Conservation (phyloP, 53 echinoderm and acorn worm genomes). For the Holothuria scabra region DNA sequence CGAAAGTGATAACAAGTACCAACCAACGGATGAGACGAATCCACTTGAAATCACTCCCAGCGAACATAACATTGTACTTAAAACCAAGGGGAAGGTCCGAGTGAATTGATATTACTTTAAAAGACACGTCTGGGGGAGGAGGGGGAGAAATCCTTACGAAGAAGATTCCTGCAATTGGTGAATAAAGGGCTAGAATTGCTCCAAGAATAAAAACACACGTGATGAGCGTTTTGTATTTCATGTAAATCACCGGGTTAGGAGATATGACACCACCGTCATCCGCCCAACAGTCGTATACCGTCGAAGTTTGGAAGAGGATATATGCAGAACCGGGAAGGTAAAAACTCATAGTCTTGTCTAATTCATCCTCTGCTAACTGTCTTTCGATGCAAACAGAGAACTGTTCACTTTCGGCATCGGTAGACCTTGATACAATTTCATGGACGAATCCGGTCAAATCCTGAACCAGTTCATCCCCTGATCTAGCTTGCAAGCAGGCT, state of each 20-base stretch:
- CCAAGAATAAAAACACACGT: constrained; percentile 66
- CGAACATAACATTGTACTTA: constrained; percentile 78
- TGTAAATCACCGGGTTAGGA: neutral
- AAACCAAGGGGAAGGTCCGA: constrained; percentile 89
- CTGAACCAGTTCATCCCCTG: constrained; percentile 56
- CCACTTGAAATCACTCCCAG: constrained; percentile 52
- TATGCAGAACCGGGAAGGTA: constrained; percentile 72
- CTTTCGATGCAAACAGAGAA: constrained; percentile 75
- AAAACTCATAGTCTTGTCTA: constrained; percentile 62
- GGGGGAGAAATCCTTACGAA: constrained; percentile 64
- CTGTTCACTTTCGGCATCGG: constrained; percentile 12
- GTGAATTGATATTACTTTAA: constrained; percentile 53
- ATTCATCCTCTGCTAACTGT: constrained; percentile 68
- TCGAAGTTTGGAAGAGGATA: constrained; percentile 77
- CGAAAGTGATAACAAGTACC: constrained; percentile 60
- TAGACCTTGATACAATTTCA: constrained; percentile 37
- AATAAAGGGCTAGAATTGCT: constrained; percentile 73
- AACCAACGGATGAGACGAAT: constrained; percentile 74
- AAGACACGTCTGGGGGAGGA: neutral
- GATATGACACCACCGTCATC: neutral
- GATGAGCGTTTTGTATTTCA: constrained; percentile 15
- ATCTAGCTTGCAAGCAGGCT: constrained; percentile 53
- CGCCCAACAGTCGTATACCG: constrained; percentile 79
- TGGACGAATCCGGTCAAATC: constrained; percentile 47
- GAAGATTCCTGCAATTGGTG: constrained; percentile 80